Conservation (phyloP, 2,797 vertebrate genomes). For the Toxotes lorentzi region DNA sequence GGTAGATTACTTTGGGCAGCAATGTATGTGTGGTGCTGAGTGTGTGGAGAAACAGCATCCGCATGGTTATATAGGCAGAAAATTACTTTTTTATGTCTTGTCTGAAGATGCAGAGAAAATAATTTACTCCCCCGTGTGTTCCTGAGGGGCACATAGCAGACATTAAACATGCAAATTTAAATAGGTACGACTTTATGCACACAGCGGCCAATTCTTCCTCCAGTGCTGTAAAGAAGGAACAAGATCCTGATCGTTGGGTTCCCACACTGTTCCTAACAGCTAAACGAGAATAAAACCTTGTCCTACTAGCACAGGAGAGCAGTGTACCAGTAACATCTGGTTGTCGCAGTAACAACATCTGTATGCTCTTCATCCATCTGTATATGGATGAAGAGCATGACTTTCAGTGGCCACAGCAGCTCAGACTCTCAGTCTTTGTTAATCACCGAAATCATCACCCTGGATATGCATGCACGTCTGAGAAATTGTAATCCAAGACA, state of each 20-base stretch:
- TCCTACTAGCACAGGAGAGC: not conserved
- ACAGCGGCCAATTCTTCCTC: conserved; percentile 10
- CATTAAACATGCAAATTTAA: conserved; percentile 51
- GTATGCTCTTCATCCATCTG: not conserved
- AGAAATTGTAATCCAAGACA: conserved; percentile 24
- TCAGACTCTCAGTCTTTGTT: not conserved
- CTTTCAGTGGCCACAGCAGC: not conserved
- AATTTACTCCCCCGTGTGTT: conserved; percentile 33
- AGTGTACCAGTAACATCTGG: not conserved
- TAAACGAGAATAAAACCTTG: not conserved
- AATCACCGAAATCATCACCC: conserved; percentile 23
- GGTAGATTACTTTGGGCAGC: not conserved
- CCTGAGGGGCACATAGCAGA: conserved; percentile 10
- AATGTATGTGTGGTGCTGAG: not conserved
- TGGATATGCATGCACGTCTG: not conserved
- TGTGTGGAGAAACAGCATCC: conserved; percentile 6
- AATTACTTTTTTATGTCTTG: conserved; percentile 44
- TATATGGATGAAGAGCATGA: not conserved
- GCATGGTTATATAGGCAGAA: conserved; percentile 27
- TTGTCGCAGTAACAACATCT: not conserved
- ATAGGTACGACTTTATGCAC: conserved; percentile 25
- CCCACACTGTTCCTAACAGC: not conserved
- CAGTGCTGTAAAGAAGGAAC: conserved; percentile 3
- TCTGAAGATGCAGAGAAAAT: conserved; percentile 35
- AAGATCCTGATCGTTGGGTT: not conserved